Conservation (phyloP, 2,888 invertebrate genomes). For the Daptonema setosum region DNA sequence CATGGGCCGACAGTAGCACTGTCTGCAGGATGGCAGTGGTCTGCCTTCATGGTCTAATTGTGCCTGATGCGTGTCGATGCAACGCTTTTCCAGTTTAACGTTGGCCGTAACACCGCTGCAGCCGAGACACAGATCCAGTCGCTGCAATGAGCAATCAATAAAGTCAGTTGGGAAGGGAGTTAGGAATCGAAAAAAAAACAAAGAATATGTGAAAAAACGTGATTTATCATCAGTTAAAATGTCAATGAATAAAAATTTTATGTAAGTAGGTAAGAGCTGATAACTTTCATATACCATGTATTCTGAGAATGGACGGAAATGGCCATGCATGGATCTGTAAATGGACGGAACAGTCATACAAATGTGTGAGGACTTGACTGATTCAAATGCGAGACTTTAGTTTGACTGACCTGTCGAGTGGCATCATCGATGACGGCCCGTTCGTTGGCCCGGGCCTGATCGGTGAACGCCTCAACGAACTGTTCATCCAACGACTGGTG, state of each 20-base stretch:
- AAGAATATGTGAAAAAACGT: not conserved
- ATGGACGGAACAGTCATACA: too few relatives aligned
- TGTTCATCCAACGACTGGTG: conserved; percentile 56
- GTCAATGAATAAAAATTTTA: too few relatives aligned
- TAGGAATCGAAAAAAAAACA: too few relatives aligned
- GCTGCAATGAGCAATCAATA: too few relatives aligned
- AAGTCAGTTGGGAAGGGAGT: not conserved
- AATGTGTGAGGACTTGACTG: too few relatives aligned
- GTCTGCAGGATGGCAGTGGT: conserved; percentile 17
- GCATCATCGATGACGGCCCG: not conserved
- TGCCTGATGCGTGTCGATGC: conserved; percentile 13
- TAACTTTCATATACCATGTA: too few relatives aligned
- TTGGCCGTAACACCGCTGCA: conserved; percentile 16
- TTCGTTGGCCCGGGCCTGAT: conserved; percentile 34
- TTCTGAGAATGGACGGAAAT: too few relatives aligned
- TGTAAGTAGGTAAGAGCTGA: too few relatives aligned
- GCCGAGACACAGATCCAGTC: conserved; percentile 5
- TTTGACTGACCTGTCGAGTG: not conserved
- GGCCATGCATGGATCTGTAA: too few relatives aligned
- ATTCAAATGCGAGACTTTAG: too few relatives aligned
- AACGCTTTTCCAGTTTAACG: conserved; percentile 28
- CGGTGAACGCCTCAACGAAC: conserved; percentile 59
- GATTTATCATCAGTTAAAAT: too few relatives aligned
- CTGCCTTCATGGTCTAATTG: conserved; percentile 11
- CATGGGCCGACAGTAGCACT: conserved; percentile 32